A percentile compares a stretch with the other conserved stretches of the same genome.
Evolutionary conservation across 1,140 invertebrate species (phyloP).

Genomic region (Oppia nitens): DNA sequence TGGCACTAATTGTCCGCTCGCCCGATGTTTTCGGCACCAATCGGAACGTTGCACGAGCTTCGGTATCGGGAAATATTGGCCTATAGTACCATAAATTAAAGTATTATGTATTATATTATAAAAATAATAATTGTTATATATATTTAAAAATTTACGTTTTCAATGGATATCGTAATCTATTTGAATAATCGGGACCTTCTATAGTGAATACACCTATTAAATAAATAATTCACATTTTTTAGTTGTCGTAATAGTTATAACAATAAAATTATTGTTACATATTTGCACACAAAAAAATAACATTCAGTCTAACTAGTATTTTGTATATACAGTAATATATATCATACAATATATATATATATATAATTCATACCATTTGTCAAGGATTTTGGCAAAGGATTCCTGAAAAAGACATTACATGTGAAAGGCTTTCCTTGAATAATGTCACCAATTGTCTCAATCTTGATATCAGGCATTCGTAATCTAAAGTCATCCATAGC

Average conservation of each 20-base stretch:
- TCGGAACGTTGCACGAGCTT: slow-evolving; percentile 47
- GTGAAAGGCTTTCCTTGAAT: slow-evolving; percentile 42
- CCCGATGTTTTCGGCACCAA: slow-evolving; percentile 51
- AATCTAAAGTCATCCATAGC: slow-evolving; percentile 76
- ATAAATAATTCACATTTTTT: too few relatives aligned
- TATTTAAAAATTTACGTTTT: too few relatives aligned
- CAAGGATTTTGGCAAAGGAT: slow-evolving; percentile 58
- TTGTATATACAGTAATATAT: too few relatives aligned
- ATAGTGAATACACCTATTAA: slow-evolving; percentile 39
- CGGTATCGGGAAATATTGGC: slow-evolving; percentile 41
- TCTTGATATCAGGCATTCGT: slow-evolving; percentile 69
- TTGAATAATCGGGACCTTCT: slow-evolving; percentile 45
- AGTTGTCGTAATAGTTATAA: too few relatives aligned
- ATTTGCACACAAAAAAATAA: too few relatives aligned
- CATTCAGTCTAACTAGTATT: too few relatives aligned
- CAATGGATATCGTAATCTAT: slow-evolving; percentile 45
- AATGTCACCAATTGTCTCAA: slow-evolving; percentile 41
- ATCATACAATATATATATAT: too few relatives aligned
- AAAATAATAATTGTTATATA: too few relatives aligned
- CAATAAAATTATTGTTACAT: too few relatives aligned
- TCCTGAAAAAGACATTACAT: slow-evolving; percentile 50
- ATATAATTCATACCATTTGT: slow-evolving; percentile 43
- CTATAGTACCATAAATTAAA: slow-evolving; percentile 25
- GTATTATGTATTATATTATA: background rate
- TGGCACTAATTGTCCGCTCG: slow-evolving; percentile 53